Conservation (phyloP, 2,113 vertebrate genomes). For the Paedocypris sp. region DNA sequence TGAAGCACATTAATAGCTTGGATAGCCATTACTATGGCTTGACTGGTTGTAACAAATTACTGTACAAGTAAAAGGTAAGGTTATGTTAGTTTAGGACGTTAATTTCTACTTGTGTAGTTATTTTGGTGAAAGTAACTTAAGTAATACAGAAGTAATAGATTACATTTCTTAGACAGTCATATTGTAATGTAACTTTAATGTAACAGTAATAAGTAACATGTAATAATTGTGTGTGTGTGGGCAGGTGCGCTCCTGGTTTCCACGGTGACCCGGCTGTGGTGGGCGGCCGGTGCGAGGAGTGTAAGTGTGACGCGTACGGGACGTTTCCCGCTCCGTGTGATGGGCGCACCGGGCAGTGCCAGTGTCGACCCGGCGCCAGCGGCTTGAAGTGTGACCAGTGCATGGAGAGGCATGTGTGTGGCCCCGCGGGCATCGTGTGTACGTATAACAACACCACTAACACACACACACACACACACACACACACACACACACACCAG, state of each 20-base stretch:
- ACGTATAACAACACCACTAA: conserved; percentile 66
- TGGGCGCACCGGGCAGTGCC: conserved; percentile 73
- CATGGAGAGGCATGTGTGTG: conserved; percentile 83
- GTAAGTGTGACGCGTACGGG: conserved; percentile 88
- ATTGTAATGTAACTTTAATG: background rate
- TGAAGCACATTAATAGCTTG: no score
- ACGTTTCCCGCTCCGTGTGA: conserved; percentile 77
- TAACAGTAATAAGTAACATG: background rate
- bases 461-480: no score
- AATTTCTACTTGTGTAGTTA: no score
- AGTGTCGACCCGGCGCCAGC: conserved; percentile 73
- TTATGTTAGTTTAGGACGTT: no score
- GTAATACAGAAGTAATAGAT: no score
- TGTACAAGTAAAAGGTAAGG: no score
- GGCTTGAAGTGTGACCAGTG: conserved; percentile 83
- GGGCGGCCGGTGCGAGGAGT: conserved; percentile 82
- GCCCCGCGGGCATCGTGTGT: conserved; percentile 77
- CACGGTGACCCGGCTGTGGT: conserved; percentile 70
- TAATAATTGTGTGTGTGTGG: background rate
- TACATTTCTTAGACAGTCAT: no score
- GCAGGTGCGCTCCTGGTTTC: conserved; percentile 82
- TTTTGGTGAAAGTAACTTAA: no score
- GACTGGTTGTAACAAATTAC: no score
- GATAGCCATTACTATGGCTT: no score
- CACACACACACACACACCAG: no score